A percentile compares a stretch with the other conserved stretches of the same genome.
Evolutionary conservation across 2,113 vertebrate genomes (phyloP).

Genomic region (Crypturellus undulatus): DNA sequence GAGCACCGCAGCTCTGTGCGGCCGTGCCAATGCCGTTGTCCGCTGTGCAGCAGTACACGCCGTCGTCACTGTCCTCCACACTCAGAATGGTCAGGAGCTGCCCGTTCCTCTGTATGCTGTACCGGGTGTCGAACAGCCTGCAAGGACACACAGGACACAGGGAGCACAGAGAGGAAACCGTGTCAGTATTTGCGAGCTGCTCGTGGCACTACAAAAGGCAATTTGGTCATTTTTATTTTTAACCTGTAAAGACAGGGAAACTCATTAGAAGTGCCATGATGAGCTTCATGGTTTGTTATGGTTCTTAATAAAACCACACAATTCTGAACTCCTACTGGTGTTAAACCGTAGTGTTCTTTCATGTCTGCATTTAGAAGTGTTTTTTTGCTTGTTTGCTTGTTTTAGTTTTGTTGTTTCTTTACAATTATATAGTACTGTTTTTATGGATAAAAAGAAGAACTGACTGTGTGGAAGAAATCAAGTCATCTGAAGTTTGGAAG

Average conservation of each 20-base stretch:
- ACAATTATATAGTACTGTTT: background rate
- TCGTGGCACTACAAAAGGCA: background rate
- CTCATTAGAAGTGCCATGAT: background rate
- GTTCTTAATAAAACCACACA: background rate
- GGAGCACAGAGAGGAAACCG: fast-evolving
- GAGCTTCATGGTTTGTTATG: background rate
- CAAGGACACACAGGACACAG: background rate
- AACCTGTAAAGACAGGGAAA: background rate
- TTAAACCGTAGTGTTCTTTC: background rate
- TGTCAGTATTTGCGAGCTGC: fast-evolving
- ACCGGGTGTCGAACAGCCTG: conserved; percentile 92
- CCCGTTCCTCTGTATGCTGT: conserved; percentile 88
- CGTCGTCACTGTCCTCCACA: conserved; percentile 90
- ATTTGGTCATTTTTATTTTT: background rate
- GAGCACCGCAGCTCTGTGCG: conserved; percentile 92
- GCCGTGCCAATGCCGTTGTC: conserved; percentile 89
- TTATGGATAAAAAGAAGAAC: background rate
- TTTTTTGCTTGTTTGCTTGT: background rate
- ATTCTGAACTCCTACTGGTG: background rate
- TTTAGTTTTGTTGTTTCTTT: background rate
- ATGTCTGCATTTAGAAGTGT: background rate
- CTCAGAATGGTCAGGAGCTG: conserved; percentile 93
- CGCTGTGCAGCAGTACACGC: conserved; percentile 93
- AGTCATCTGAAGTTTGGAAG: background rate
- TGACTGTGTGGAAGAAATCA: background rate